These are phyloP conservation scores for Micrastur ruficollis DNA, from an alignment of 2,797 vertebrate species.

Conservation along the genomic window DNA sequence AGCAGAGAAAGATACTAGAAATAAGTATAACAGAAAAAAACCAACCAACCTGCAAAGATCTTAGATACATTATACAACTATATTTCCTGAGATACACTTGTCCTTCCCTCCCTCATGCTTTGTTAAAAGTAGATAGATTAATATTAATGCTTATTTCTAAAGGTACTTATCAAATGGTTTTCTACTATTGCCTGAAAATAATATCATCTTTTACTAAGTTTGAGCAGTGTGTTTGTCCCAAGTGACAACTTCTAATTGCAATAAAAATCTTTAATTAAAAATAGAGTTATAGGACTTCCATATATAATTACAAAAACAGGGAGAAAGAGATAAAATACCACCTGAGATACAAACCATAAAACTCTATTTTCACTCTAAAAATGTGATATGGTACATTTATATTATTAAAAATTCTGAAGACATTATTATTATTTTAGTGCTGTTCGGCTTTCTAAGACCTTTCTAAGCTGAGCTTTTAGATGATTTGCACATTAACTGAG, in stretches of 20 bases:
- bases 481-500: slow-evolving; percentile 93
- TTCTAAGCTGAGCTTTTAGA: slow-evolving; percentile 81
- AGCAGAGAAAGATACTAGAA: slow-evolving; percentile 19
- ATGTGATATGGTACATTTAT: not conserved
- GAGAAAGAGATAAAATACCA: not conserved
- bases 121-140: not conserved
- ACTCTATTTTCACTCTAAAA: slow-evolving; percentile 49
- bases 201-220: slow-evolving; percentile 56
- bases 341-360: slow-evolving; percentile 33
- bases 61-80: slow-evolving; percentile 26
- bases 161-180: slow-evolving; percentile 54
- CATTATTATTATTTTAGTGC: slow-evolving; percentile 71
- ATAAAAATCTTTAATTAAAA: slow-evolving; percentile 34
- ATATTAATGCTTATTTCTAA: not conserved
- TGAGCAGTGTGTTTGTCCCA: slow-evolving; percentile 50
- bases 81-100: slow-evolving; percentile 59
- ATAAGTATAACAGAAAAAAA: slow-evolving; percentile 36
- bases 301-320: slow-evolving; percentile 12
- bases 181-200: slow-evolving; percentile 37
- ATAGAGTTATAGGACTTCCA: slow-evolving; percentile 29
- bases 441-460: slow-evolving; percentile 68
- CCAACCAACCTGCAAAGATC: slow-evolving; percentile 4
- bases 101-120: not conserved
- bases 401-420: slow-evolving; percentile 64
- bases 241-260: slow-evolving; percentile 57